Evolutionary conservation across 2,888 invertebrate genomes (phyloP), one percentile per base, ranked within the genome.

Genomic region (Auanema freiburgensis): DNA sequence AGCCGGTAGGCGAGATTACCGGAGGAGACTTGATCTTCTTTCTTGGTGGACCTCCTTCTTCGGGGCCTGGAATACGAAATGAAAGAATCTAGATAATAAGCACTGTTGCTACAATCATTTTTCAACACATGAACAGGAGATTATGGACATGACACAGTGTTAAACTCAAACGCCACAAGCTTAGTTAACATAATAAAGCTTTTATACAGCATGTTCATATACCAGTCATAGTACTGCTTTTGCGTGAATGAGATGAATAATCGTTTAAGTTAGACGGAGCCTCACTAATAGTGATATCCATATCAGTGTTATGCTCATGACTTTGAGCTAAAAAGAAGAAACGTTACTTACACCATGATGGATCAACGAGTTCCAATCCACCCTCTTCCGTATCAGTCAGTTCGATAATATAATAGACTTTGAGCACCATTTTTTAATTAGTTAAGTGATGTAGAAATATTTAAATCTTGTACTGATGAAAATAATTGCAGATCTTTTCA

Each of bases 1-100:
- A 81, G 51, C 77, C 83, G 21, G 84, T 83, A 16, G 83, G 83
- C 16, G 83, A 84, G 52, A 83, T 83, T 63, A 77, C 81, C 56
- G 83, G 83, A 33, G 83, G 83, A 41, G 80, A 82, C 61, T 83
- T 83, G 67, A 83, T 76, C 74, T 84, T 84, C 66, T 83, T 84
- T 53, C 82, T 70, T 14, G 83, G 83, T 21, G 83, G 81, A 43
- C 84, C 83, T 55, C 84, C 83, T 67, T 83, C 83, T 69, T 83
- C 83, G 42, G 80, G 79, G 67, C 81, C 83, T 84, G 59, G 50
- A 83, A 68, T 40, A 41, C 46, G 49, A 23, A 14, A 23, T n/a
- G 33, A 3, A 33, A 5, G 33, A 33, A 33, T 33, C 3, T 33
- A 33, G 3, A 33, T 33, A 33, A 33, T 33, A 33, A 33, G 3